Base-by-base conservation (phyloP, 2,113 vertebrate species). In the Gnathonemus longibarbis region DNA sequence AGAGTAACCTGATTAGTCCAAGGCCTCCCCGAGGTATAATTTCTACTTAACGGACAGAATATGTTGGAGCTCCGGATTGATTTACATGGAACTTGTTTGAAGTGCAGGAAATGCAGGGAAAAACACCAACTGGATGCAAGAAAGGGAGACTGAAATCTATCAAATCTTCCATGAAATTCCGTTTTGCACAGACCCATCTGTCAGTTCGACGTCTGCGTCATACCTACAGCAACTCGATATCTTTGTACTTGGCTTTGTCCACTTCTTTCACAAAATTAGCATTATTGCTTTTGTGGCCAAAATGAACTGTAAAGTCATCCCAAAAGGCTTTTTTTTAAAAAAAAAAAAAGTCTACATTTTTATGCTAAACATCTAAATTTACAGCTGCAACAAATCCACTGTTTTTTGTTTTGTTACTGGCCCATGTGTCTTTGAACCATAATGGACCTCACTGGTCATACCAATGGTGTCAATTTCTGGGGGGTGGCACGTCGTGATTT, bases 281-380 rank as follows among this genome's bases (percentile, higher is more conserved):
- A n/a, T 11, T 74, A 13, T 62, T 66, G 52, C 21, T n/a, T 39
- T 85, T 87, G 49, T 53, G 15, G 84, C 89, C 83, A 90, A 91
- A 77, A 56, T 11, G 50, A 87, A 66, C 56, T 90, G 19, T 42
- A 66, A 88, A 91, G 31, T 53, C 85, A 84, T 58, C 88, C 48
- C 83, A 45, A 21, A 39, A 88, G 58, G 27, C 15, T 66, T 90
- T 90, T 84, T 21, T 39, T 11, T 0, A 3, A n/a, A 6, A 11
- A 6, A 3, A 74, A 21, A 66, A 86, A 58, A 46, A 83, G 39
- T 88, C 35, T 49, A 87, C 80, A 91, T 74, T 91, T 89, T 89
- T 91, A 58, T 90, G 87, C 62, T 84, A 50, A 90, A 86, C 77
- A 91, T 90, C 48, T 87, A 88, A 88, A 92, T 89, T 15, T 91